Percentiles rank a stretch among this genome's conserved stretches.
These are phyloP conservation scores for Gymnocephalus cernua DNA, from an alignment of 2,113 vertebrate genomes.

Conservation along the genomic window DNA sequence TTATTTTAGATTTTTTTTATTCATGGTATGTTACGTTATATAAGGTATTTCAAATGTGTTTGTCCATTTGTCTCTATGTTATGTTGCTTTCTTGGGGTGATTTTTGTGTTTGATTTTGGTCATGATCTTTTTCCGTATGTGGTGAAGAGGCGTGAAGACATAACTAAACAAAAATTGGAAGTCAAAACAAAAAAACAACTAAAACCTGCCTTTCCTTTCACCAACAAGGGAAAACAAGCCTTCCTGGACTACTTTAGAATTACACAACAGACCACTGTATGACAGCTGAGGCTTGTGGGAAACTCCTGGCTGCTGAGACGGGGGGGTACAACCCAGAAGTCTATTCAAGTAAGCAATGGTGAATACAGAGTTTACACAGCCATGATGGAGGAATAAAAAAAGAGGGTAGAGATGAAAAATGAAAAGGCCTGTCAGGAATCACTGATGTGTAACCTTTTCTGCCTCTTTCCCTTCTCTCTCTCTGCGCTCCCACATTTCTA, in stretches of 20 bases:
- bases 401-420: constrained; percentile 38
- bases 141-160: background rate
- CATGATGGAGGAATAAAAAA: constrained; percentile 58
- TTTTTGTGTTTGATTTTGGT: background rate
- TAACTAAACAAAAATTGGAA: background rate
- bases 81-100: background rate
- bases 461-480: background rate
- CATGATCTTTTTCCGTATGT: background rate
- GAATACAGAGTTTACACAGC: constrained; percentile 50
- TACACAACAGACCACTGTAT: constrained; percentile 19
- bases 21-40: background rate
- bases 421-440: constrained; percentile 62
- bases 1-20: too few relatives aligned
- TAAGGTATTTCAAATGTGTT: background rate
- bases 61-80: background rate
- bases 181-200: background rate
- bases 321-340: constrained; percentile 1
- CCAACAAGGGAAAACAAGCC: constrained; percentile 27
- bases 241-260: constrained; percentile 1
- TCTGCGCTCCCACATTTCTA: constrained; percentile 28
- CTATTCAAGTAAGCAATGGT: constrained; percentile 36
- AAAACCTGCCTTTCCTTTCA: background rate
- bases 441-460: constrained; percentile 61
- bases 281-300: constrained; percentile 25
- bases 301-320: constrained; percentile 34